These are phyloP conservation scores for Formica exsecta DNA, from an alignment of 1,140 invertebrate genomes.

Conservation along the genomic window DNA sequence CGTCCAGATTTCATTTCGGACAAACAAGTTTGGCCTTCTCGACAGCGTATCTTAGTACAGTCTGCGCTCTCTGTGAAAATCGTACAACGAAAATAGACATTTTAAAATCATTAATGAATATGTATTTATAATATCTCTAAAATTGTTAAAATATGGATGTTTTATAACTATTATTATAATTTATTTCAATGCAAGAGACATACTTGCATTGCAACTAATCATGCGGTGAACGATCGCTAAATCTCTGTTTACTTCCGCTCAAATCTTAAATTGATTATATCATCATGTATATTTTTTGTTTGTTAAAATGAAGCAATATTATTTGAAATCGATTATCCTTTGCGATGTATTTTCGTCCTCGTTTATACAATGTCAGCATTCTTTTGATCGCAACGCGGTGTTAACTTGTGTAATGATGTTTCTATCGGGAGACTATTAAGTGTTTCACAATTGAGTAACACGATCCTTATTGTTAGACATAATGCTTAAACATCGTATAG, in stretches of 20 bases:
- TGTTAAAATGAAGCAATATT: not conserved
- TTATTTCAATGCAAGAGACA: not conserved
- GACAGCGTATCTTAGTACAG: conserved; percentile 92
- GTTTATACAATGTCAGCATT: not conserved
- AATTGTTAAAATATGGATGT: not conserved
- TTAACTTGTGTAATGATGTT: conserved; percentile 17
- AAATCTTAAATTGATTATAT: conserved; percentile 2
- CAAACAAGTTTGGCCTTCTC: conserved; percentile 92
- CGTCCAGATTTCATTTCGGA: conserved; percentile 90
- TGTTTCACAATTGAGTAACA: conserved; percentile 64
- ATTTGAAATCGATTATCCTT: not conserved
- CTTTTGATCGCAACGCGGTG: not conserved
- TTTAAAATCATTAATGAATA: not conserved
- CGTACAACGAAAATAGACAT: not conserved
- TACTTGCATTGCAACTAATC: not conserved
- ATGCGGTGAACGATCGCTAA: not conserved
- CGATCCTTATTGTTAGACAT: conserved; percentile 62
- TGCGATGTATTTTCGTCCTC: not conserved
- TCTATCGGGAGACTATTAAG: conserved; percentile 64
- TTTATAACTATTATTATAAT: not conserved
- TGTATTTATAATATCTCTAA: not conserved
- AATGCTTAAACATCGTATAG: conserved; percentile 55
- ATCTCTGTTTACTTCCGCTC: not conserved
- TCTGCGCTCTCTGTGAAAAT: conserved; percentile 90
- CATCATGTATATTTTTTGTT: not conserved